A percentile compares a stretch with the other conserved stretches of the same genome.
Evolutionary conservation across 2,797 vertebrate genomes (phyloP).

Genomic region (Notolepis coatsorum): DNA sequence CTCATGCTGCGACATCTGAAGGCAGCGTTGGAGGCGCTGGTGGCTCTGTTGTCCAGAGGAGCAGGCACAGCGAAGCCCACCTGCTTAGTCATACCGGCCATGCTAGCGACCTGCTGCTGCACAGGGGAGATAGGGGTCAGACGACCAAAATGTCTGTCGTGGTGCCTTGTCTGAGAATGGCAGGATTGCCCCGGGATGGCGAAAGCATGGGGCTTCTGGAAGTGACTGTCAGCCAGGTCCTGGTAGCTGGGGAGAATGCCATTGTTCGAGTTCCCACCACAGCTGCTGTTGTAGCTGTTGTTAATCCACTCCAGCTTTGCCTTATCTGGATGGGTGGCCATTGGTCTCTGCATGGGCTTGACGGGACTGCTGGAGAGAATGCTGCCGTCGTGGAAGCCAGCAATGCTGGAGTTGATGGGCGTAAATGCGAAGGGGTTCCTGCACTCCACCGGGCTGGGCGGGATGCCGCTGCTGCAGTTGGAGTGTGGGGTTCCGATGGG

Average conservation of each 20-base stretch:
- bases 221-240: conserved; percentile 93
- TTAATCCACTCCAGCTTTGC: conserved; percentile 98
- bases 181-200: conserved; percentile 91
- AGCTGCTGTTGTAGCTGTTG: conserved; percentile 85
- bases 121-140: conserved; percentile 96
- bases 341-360: conserved; percentile 98
- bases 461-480: conserved; percentile 95
- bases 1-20: conserved; percentile 97
- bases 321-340: conserved; percentile 97
- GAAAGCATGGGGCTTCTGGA: conserved; percentile 98
- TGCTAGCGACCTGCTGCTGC: conserved; percentile 87
- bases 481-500: conserved; percentile 95
- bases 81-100: conserved; percentile 85
- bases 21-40: conserved; percentile 73
- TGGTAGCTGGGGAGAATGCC: conserved; percentile 93
- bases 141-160: conserved; percentile 89
- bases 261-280: conserved; percentile 82
- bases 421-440: conserved; percentile 97
- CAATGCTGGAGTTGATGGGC: conserved; percentile 94
- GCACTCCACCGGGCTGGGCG: conserved; percentile 97
- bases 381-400: conserved; percentile 92
- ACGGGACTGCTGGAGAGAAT: conserved; percentile 94
- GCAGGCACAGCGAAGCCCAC: conserved; percentile 98
- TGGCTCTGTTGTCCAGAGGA: conserved; percentile 92
- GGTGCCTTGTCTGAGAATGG: conserved; percentile 88